Percentiles rank a stretch among this genome's conserved stretches.
These are phyloP conservation scores for Paedocypris sp. DNA, from an alignment of 2,113 vertebrate genomes.

Conservation along the genomic window DNA sequence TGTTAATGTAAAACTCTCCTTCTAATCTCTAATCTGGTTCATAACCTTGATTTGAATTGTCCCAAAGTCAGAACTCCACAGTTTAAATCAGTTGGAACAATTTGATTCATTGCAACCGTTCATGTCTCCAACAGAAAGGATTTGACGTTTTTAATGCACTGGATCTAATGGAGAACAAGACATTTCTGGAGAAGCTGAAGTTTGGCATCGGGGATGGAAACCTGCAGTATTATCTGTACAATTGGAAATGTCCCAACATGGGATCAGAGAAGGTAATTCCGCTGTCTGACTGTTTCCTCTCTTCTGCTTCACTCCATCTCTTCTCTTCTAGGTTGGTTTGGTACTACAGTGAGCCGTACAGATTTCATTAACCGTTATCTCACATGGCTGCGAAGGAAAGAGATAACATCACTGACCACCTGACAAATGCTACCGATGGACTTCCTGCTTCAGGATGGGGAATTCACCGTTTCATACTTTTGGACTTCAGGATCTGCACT, in stretches of 20 bases:
- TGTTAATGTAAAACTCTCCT: no score
- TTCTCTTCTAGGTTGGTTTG: conserved; percentile 73
- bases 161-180: conserved; percentile 99
- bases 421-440: conserved; percentile 50
- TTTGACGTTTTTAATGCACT: conserved; percentile 99
- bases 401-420: conserved; percentile 53
- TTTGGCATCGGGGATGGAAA: conserved; percentile 97
- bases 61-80: no score
- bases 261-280: conserved; percentile 81
- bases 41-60: no score
- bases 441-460: conserved; percentile 54
- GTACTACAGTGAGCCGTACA: conserved; percentile 78
- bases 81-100: no score
- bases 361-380: conserved; percentile 18
- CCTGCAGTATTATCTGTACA: conserved; percentile 99
- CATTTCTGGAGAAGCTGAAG: conserved; percentile 97
- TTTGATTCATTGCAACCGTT: background rate
- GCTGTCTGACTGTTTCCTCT: background rate
- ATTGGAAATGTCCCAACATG: conserved; percentile 99
- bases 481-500: conserved; percentile 62
- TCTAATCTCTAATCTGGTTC: no score
- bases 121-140: conserved; percentile 70
- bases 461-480: conserved; percentile 48
- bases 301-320: no score
- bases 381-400: conserved; percentile 50